Base-by-base conservation (phyloP, 2,888 invertebrate genomes). In the Chaetoderma sp. region DNA sequence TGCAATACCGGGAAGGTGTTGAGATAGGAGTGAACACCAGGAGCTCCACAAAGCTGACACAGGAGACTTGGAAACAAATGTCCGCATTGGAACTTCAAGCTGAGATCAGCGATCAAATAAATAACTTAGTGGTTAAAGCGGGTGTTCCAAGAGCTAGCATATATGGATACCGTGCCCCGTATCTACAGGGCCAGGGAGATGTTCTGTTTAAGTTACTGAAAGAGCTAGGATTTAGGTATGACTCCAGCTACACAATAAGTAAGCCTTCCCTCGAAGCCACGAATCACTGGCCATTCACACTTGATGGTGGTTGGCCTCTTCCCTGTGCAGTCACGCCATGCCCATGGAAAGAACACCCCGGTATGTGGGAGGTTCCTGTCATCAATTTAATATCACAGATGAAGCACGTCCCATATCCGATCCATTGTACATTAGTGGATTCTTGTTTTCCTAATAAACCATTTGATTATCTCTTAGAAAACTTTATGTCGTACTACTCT, bases 401-500 rank as follows among this genome's bases (percentile, higher is more conserved):
- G 4, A 65, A 3, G 65, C n/a, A 39, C 16, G 13, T 56, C 13
- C 8, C n/a, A 32, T n/a, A 25, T 39, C 21, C 13, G 21, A 23
- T 16, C 18, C 47, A 68, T 16, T 69, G 72, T 71, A 63, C 64
- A 16, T 68, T 67, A 23, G 56, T 58, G 23, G 70, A 69, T 30
- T 36, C 28, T 8, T 39, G 44, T 21, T n/a, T n/a, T n/a, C n/a
- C n/a, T n/a, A 33, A 50, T 1, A 60, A 66, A 21, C 60, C 67
- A 8, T 30, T 67, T 16, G 30, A 44, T 6, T 91, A 91, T 84
- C 89, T 92, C 76, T 80, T 89, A 28, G 89, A 91, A 71, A 95
- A 94, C 86, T 95, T 95, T 82, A 92, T 90, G 42, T 87, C 89
- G 1, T 90, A 91, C 70, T 92, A 92, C 81, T 72, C 87, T 0